A percentile compares a stretch with the other conserved stretches of the same genome.
Conservation (phyloP, 53 echinoderm and acorn worm species). For the Pentamera pediparva region DNA sequence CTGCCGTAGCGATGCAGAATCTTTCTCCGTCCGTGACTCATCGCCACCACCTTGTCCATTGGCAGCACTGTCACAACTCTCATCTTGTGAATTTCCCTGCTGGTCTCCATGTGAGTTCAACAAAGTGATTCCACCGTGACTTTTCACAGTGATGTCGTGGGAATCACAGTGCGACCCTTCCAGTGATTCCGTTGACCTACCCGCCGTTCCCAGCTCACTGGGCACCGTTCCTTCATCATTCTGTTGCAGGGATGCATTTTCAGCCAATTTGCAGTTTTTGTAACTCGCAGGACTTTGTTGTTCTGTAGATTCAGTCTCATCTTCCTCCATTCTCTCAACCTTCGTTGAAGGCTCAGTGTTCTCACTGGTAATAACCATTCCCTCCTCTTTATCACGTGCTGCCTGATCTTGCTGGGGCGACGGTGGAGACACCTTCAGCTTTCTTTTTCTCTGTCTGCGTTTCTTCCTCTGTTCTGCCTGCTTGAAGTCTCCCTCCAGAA, state of each 20-base stretch:
- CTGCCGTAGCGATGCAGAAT: not conserved
- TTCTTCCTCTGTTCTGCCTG: constrained; percentile 57
- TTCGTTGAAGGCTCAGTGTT: not conserved
- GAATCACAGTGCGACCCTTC: too few species aligned
- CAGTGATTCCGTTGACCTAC: too few species aligned
- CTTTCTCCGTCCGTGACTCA: not conserved
- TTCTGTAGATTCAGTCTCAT: not conserved
- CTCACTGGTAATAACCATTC: not conserved
- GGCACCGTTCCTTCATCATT: too few species aligned
- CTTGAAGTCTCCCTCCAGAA: constrained; percentile 63
- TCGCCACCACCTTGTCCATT: not conserved
- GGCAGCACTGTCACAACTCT: not conserved
- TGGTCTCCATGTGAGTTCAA: not conserved
- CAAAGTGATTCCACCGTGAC: not conserved
- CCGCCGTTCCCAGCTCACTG: too few species aligned
- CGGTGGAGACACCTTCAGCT: constrained; percentile 23
- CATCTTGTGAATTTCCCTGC: not conserved
- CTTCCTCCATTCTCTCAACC: not conserved
- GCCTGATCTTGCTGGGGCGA: not conserved
- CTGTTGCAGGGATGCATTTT: too few species aligned
- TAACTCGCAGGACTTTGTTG: too few species aligned
- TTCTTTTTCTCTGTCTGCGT: constrained; percentile 54
- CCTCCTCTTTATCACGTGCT: not conserved
- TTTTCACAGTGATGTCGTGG: too few species aligned
- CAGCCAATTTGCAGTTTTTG: too few species aligned